phyloP scores from a whole-genome alignment of 2,113 vertebrate genomes.

The Oryzias curvinotus region DNA sequence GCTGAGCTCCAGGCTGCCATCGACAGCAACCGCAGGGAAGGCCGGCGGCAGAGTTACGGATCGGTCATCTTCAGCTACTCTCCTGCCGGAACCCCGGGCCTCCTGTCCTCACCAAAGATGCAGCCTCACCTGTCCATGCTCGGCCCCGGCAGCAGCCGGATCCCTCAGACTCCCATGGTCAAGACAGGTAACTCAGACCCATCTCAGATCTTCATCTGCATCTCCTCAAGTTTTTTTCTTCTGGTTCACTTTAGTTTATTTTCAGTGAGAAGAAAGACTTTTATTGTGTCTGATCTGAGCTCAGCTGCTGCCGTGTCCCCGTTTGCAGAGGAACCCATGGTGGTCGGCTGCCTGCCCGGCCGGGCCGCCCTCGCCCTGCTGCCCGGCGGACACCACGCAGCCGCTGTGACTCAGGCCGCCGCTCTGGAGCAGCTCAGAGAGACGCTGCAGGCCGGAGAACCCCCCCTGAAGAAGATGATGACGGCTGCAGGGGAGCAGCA shows the following conservation, averaged over 20 bases:
- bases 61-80: slow-evolving; percentile 84
- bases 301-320: neutral
- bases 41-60: slow-evolving; percentile 87
- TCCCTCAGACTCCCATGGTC: slow-evolving; percentile 73
- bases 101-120: slow-evolving; percentile 72
- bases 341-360: slow-evolving; percentile 67
- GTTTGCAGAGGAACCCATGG: slow-evolving; percentile 80
- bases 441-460: slow-evolving; percentile 85
- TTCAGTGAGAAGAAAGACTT: too few species aligned
- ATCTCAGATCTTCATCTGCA: neutral
- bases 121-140: slow-evolving; percentile 71
- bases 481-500: slow-evolving; percentile 85
- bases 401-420: slow-evolving; percentile 63
- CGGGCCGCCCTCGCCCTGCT: slow-evolving; percentile 75
- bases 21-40: slow-evolving; percentile 95
- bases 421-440: slow-evolving; percentile 85
- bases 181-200: slow-evolving; percentile 85
- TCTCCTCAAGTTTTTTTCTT: neutral
- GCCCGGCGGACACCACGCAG: slow-evolving; percentile 65
- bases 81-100: slow-evolving; percentile 74
- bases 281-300: too few species aligned
- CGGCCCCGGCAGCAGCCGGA: slow-evolving; percentile 68
- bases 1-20: slow-evolving; percentile 96
- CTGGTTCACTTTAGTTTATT: too few species aligned
- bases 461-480: slow-evolving; percentile 88